Evolutionary conservation across 1,140 invertebrate species (phyloP).

Genomic region (Schlechtendalia chinensis): DNA sequence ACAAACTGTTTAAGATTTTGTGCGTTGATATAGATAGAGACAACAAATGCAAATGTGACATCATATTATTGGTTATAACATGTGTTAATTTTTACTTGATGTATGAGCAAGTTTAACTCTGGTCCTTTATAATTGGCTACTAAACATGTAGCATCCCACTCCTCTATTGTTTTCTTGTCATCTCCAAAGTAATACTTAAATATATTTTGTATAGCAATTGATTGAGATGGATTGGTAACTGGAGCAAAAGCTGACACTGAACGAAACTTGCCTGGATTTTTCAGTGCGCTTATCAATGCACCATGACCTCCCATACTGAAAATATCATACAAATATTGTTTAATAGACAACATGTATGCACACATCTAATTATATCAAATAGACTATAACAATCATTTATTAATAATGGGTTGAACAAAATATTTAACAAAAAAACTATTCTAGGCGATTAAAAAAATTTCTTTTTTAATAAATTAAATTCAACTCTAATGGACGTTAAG

Average conservation of each 20-base stretch:
- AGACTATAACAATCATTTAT: background rate
- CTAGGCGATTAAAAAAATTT: too few species aligned
- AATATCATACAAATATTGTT: slow-evolving; percentile 50
- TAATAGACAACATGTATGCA: background rate
- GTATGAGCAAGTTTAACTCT: slow-evolving; percentile 78
- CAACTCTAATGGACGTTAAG: too few species aligned
- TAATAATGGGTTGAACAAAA: background rate
- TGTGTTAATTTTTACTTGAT: slow-evolving; percentile 70
- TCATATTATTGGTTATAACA: background rate
- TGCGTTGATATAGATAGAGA: background rate
- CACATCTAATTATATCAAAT: background rate
- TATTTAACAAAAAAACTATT: too few species aligned
- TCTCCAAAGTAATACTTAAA: slow-evolving; percentile 83
- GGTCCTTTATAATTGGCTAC: slow-evolving; percentile 83
- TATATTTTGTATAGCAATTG: slow-evolving; percentile 63
- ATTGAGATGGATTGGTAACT: slow-evolving; percentile 83
- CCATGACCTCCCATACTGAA: slow-evolving; percentile 96
- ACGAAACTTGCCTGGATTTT: slow-evolving; percentile 86
- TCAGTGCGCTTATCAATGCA: slow-evolving; percentile 85
- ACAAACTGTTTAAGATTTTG: too few species aligned
- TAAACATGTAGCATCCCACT: slow-evolving; percentile 87
- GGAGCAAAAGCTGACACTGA: slow-evolving; percentile 96
- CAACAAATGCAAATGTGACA: background rate
- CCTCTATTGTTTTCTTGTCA: slow-evolving; percentile 67
- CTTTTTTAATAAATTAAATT: too few species aligned